Base-by-base conservation (phyloP, 1,140 invertebrate species). In the Coelopa frigida region DNA sequence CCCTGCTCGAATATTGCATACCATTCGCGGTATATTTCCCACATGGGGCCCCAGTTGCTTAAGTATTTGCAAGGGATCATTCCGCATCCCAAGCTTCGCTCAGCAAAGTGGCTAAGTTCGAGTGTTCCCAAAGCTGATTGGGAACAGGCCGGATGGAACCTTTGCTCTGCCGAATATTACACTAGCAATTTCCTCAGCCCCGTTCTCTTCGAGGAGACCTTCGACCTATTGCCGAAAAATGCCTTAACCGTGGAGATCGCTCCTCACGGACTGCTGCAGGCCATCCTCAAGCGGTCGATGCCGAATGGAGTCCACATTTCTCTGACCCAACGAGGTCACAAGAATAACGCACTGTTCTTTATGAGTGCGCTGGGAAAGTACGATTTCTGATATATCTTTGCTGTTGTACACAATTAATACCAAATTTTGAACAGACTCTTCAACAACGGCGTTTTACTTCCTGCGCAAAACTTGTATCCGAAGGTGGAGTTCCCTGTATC, bases 151-250 rank as follows among this genome's bases (percentile, higher is more conserved):
- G 65, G 78, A 5, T 81, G 83, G 2, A 73, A 79, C 44, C 60
- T 78, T 10, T 92, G 83, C 1, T 94, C 89, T 0, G 83, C 92
- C 4, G 87, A 91, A 55, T 98, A 98, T 62, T 88, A 93, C 59
- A 91, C 91, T 0, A 94, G 96, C 62, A 97, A 96, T 68, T 71
- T 95, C 5, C 68, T 93, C 32, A 82, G 70, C 52, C 81, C 87
- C 15, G 91, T 95, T 0, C 70, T 91, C 1, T 95, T 95, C 58
- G 84, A 93, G 57, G 88, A 94, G 68, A 84, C 84, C 1, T 71
- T 86, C 2, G 72, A 75, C 8, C 72, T 85, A 38, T 80, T 96
- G 20, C 89, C 88, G 0, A 71, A 74, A 32, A 83, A 93, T 66
- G 84, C 90, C 0, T 73, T 94, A 40, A 78, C 82, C 1, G 85